Base-by-base conservation (phyloP, 2,113 vertebrate species). In the Apus apus region DNA sequence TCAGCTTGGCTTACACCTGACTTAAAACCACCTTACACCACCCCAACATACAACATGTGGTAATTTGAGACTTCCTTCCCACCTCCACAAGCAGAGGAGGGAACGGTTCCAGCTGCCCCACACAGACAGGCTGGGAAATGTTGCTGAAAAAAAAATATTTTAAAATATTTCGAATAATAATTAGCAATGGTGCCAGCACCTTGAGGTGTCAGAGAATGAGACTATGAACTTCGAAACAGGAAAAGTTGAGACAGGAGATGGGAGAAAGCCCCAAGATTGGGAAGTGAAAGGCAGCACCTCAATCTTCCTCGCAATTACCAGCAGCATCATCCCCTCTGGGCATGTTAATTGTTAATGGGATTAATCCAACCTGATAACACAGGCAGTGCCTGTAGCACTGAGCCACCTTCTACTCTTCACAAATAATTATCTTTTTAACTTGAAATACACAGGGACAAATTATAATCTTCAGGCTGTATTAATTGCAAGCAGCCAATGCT, bases 311-410 rank as follows among this genome's bases (percentile, higher is more conserved):
- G 4, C 9, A 1, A 5, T 17, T 11, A 5, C 30, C 60, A n/a
- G 1, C 1, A 57, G 43, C 60, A 20, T 18, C 21, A 2, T 7
- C 36, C 45, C n/a, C 45, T 4, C 61, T 8, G 26, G 4, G 32
- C 43, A 2, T 0, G 53, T 1, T 15, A 3, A 8, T 9, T 36
- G 1, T 5, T 4, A 11, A 7, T 43, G 1, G 3, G n/a, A 7
- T 8, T 11, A 7, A 7, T 1, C 45, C 8, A 9, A 19, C 3
- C 73, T 16, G 60, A 43, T 12, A 34, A 9, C 22, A 13, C 57
- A 8, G 20, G 2, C 6, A 26, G 72, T 2, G 51, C 62, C 34
- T 3, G 2, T 18, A 36, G 67, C 2, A 18, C 82, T 11, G 27
- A 1, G 5, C 2, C 34, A 8, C 34, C 8, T 25, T 4, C 60